A percentile compares a stretch with the other conserved stretches of the same genome.
These are phyloP conservation scores for Telmatochromis sp. DNA, from an alignment of 2,113 vertebrate species.

Conservation along the genomic window DNA sequence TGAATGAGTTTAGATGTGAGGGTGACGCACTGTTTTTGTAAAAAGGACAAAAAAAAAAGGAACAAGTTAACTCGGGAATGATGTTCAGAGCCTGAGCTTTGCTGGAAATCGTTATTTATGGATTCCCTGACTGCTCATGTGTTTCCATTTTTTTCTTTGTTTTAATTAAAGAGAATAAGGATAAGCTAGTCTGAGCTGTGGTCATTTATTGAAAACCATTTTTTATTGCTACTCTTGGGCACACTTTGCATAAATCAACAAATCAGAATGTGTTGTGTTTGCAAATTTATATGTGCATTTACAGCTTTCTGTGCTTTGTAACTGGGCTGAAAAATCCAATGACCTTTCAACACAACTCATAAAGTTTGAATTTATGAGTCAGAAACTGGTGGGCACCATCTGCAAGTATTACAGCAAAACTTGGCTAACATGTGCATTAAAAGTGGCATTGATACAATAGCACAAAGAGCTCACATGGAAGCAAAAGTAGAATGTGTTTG, in stretches of 20 bases:
- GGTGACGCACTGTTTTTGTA: slow-evolving; percentile 47
- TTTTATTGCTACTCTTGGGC: not conserved
- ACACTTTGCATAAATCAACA: not conserved
- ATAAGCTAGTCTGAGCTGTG: slow-evolving; percentile 11
- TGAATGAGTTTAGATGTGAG: slow-evolving; percentile 17
- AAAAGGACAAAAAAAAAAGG: slow-evolving; percentile 16
- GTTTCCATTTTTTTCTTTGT: slow-evolving; percentile 39
- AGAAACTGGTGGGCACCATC: not conserved
- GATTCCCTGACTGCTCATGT: slow-evolving; percentile 59
- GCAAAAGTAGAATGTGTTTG: not conserved
- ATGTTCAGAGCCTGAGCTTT: slow-evolving; percentile 60
- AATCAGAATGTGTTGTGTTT: not conserved
- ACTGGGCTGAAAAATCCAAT: not conserved
- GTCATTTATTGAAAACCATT: slow-evolving; percentile 11
- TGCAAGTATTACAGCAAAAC: not conserved
- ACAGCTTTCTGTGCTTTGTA: not conserved
- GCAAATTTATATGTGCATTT: not conserved
- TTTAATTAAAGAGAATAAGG: slow-evolving; percentile 52
- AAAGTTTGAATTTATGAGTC: not conserved
- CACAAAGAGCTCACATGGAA: not conserved
- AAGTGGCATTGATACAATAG: not conserved
- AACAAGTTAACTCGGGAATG: not conserved
- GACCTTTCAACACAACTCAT: not conserved
- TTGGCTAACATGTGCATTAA: not conserved
- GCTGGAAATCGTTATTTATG: not conserved